These are phyloP conservation scores for Cheilosia vernalis DNA, from an alignment of 2,888 invertebrate genomes.

Conservation along the genomic window DNA sequence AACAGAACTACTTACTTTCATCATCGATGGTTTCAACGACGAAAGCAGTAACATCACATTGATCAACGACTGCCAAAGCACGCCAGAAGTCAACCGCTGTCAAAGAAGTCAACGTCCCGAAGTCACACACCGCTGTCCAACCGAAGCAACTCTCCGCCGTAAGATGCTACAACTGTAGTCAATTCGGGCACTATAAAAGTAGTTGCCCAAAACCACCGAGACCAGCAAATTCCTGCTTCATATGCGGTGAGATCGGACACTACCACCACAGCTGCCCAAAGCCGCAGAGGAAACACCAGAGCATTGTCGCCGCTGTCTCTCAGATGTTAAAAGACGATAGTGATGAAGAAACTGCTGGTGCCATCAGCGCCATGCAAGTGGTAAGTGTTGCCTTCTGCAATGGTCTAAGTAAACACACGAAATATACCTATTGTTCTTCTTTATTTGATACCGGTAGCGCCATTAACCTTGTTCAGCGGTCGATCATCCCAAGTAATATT, in stretches of 20 bases:
- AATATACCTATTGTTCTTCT: not conserved
- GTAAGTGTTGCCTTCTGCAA: constrained; percentile 16
- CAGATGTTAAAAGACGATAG: not conserved
- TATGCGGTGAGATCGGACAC: not conserved
- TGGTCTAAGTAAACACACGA: not conserved
- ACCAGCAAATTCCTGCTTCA: not conserved
- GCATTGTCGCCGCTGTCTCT: constrained; percentile 17
- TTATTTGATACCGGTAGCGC: constrained; percentile 25
- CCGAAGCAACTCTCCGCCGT: too few relatives aligned
- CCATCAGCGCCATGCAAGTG: constrained; percentile 15
- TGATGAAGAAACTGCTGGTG: constrained; percentile 4
- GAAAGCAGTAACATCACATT: constrained; percentile 10
- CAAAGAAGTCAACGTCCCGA: not conserved
- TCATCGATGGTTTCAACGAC: constrained; percentile 15
- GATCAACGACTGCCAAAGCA: not conserved
- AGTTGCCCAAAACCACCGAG: constrained; percentile 2
- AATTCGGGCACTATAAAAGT: too few relatives aligned
- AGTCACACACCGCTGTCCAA: not conserved
- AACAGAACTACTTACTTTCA: constrained; percentile 13
- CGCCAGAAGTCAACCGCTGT: not conserved
- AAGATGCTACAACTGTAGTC: too few relatives aligned
- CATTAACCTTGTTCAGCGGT: not conserved
- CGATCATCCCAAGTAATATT: not conserved
- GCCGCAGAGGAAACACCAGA: constrained; percentile 13
- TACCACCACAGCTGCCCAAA: constrained; percentile 2